Evolutionary conservation across 2,113 vertebrate species (phyloP).

Genomic region (Microtus ochrogaster): DNA sequence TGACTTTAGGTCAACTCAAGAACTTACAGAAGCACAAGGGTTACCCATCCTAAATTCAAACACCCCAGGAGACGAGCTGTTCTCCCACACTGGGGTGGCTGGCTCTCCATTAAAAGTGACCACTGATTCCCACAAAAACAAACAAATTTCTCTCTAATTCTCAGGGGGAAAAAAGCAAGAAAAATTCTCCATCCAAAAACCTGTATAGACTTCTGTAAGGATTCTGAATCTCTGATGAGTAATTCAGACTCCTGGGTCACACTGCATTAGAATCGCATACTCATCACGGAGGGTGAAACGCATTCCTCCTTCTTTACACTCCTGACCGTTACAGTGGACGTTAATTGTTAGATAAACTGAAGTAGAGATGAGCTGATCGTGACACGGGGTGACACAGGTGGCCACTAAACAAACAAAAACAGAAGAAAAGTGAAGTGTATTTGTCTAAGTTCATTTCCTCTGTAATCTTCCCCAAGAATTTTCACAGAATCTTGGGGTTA

Average conservation of each 20-base stretch:
- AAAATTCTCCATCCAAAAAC: not conserved
- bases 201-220: not conserved
- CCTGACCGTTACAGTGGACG: slow-evolving; percentile 1
- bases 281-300: not conserved
- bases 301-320: not conserved
- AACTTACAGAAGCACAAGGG: not conserved
- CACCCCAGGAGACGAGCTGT: not conserved
- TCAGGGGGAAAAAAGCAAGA: not conserved
- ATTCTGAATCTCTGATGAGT: not conserved
- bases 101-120: not conserved
- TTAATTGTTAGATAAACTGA: not conserved
- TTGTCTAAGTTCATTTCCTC: not conserved
- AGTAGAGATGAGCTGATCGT: not conserved
- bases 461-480: not conserved
- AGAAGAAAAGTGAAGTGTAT: not conserved
- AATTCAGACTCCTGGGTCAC: not conserved
- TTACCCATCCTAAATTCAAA: slow-evolving; percentile 40
- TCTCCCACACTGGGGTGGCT: not conserved
- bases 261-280: not conserved
- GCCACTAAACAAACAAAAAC: not conserved
- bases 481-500: not conserved
- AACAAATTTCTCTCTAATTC: slow-evolving; percentile 43
- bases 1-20: slow-evolving; percentile 39
- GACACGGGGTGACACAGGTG: not conserved
- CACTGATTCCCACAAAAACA: slow-evolving; percentile 18